phyloP scores from a whole-genome alignment of 2,113 vertebrate species.

The Rallus limicola region DNA sequence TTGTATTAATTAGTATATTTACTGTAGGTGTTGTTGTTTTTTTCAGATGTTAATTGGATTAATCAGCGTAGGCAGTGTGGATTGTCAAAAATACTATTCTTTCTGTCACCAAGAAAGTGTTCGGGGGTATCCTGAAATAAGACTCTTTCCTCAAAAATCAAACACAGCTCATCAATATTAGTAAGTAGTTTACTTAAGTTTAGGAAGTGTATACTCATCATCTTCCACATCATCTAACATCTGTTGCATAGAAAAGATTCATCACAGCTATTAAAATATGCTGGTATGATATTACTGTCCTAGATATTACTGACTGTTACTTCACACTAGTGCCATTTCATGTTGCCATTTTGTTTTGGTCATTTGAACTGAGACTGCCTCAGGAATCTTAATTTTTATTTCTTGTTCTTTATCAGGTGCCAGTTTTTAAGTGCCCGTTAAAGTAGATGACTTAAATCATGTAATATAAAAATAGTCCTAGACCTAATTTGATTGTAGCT shows the following conservation, averaged over 20 bases:
- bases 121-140: constrained; percentile 91
- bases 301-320: neutral
- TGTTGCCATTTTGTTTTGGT: neutral
- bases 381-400: neutral
- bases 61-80: constrained; percentile 88
- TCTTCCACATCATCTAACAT: no score
- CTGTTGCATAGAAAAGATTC: neutral
- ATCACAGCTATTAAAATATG: neutral
- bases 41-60: constrained; percentile 83
- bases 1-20: neutral
- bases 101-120: constrained; percentile 89
- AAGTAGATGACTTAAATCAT: neutral
- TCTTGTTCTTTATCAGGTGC: neutral
- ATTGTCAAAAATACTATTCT: constrained; percentile 90
- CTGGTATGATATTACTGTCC: neutral
- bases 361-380: neutral
- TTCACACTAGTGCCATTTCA: neutral
- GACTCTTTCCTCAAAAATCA: constrained; percentile 84
- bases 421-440: neutral
- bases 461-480: neutral
- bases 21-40: neutral
- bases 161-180: constrained; percentile 76
- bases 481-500: neutral
- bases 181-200: constrained; percentile 75
- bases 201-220: neutral